phyloP scores from a whole-genome alignment of 2,888 invertebrate genomes.

The Tortricodes alternella region DNA sequence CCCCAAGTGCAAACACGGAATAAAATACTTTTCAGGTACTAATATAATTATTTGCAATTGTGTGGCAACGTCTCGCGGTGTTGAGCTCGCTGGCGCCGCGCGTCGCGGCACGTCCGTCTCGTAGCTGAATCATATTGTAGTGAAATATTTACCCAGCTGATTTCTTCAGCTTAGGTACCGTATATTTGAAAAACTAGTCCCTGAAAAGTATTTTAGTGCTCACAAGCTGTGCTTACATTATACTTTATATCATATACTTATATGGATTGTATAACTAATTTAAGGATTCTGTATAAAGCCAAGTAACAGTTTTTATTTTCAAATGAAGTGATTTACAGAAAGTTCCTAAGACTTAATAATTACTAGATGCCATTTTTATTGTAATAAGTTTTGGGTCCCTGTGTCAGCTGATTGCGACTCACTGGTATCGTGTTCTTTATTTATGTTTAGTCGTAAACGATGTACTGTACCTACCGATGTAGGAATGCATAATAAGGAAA shows the following conservation, averaged over 20 bases:
- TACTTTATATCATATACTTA: background rate
- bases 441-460: slow-evolving; percentile 19
- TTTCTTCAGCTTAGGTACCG: too few species aligned
- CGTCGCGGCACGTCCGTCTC: too few species aligned
- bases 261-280: slow-evolving; percentile 1
- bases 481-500: slow-evolving; percentile 36
- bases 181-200: too few species aligned
- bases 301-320: slow-evolving; percentile 35
- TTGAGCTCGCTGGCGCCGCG: too few species aligned
- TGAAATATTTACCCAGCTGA: too few species aligned
- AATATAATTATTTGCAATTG: too few species aligned
- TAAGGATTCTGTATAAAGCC: slow-evolving; percentile 35
- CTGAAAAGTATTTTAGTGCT: background rate
- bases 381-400: slow-evolving; percentile 50
- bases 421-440: slow-evolving; percentile 55
- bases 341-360: slow-evolving; percentile 75
- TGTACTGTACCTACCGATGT: slow-evolving; percentile 19
- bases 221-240: background rate
- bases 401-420: slow-evolving; percentile 43
- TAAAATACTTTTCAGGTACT: too few species aligned
- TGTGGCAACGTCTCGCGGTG: too few species aligned
- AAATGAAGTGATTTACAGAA: slow-evolving; percentile 55
- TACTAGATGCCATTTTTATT: slow-evolving; percentile 72
- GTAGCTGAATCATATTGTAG: too few species aligned
- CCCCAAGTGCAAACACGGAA: too few species aligned